A percentile compares a stretch with the other conserved stretches of the same genome.
Evolutionary conservation across 2,113 vertebrate species (phyloP).

Genomic region (Sinosuthora webbiana): DNA sequence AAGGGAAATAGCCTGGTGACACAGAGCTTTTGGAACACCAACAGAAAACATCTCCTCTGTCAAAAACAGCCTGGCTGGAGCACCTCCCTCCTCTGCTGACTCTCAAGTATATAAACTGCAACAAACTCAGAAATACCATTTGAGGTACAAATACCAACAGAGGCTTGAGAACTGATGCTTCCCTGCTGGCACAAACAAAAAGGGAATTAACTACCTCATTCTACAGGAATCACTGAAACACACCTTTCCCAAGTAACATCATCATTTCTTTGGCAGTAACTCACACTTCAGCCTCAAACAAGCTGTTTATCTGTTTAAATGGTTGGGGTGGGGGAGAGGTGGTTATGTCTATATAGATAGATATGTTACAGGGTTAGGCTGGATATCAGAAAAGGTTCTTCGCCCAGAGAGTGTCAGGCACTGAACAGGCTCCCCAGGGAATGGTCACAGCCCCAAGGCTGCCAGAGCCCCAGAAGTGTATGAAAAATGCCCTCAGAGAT

Average conservation of each 20-base stretch:
- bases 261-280: background rate
- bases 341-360: background rate
- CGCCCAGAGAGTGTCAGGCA: accelerated
- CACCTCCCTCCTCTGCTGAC: background rate
- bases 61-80: background rate
- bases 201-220: background rate
- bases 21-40: background rate
- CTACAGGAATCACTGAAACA: background rate
- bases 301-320: background rate
- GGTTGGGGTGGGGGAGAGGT: accelerated
- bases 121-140: background rate
- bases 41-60: background rate
- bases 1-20: background rate
- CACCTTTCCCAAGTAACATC: background rate
- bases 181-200: background rate
- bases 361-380: background rate
- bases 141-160: background rate
- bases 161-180: background rate
- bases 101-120: background rate
- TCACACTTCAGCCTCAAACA: background rate
- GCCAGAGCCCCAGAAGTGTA: accelerated
- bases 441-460: background rate
- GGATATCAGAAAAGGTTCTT: background rate
- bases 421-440: background rate
- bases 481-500: accelerated